Base-by-base conservation (phyloP, 2,797 vertebrate genomes). In the Xenentodon cancila region DNA sequence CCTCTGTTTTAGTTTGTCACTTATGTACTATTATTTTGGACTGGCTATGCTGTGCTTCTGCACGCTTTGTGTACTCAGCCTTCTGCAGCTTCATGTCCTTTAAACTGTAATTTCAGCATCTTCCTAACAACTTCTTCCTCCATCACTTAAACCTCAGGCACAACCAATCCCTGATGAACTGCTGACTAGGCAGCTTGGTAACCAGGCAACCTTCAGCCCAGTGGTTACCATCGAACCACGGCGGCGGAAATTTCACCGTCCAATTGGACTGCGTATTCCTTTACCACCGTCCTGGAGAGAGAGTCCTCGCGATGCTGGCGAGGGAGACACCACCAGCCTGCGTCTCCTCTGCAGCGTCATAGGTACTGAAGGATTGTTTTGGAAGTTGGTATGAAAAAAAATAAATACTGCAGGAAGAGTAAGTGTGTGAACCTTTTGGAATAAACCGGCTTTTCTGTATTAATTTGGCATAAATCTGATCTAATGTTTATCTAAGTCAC, bases 171-270 rank as follows among this genome's bases (percentile, higher is more conserved):
- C 96, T 0, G 98, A 99, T 0, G 97, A 99, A 59, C 84, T 99
- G 70, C 95, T 99, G 84, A 98, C 96, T 5, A 95, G 95, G 57
- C 95, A 99, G 57, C 94, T 99, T 48, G 98, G 97, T 53, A 99
- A 98, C 90, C 97, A 99, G 89, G 98, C 98, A 0, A 98, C 98
- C 0, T 99, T 99, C 94, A 98, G 98, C 86, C 98, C 98, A 1
- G 97, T 99, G 0, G 97, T 99, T 64, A 99, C 98, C 0, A 97
- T 99, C 61, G 98, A 99, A 72, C 98, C 98, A 0, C 94, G 98
- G 3, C 91, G 98, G 48, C 95, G 97, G 72, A 99, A 99, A 85
- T 99, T 99, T 79, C 97, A 99, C 84, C 94, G 97, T 6, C 98
- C 98, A 66, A 99, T 99, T 0, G 97, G 97, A 0, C 88, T 99